phyloP scores from a whole-genome alignment of 2,888 invertebrate genomes.

The Melieria omissa region DNA sequence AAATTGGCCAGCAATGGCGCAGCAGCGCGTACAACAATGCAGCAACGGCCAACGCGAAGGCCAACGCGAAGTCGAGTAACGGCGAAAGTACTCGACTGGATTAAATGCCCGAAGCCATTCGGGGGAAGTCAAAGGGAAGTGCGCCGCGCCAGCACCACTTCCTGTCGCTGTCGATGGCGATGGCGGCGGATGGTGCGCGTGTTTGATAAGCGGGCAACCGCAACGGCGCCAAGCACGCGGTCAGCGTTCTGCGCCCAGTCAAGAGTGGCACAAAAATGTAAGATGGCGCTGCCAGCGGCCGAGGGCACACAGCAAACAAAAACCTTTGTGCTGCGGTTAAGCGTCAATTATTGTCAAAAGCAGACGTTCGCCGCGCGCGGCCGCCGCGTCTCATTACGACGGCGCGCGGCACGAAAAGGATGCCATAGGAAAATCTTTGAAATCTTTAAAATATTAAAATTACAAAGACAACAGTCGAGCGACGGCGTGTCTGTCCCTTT shows the following conservation, averaged over 20 bases:
- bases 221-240: background rate
- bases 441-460: slow-evolving; percentile 12
- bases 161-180: no score
- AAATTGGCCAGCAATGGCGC: background rate
- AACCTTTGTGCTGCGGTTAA: slow-evolving; percentile 16
- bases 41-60: background rate
- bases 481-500: background rate
- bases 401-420: slow-evolving; percentile 1
- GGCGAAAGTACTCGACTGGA: background rate
- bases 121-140: background rate
- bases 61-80: background rate
- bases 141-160: background rate
- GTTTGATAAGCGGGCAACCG: no score
- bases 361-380: slow-evolving; percentile 26
- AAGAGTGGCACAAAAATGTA: background rate
- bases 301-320: background rate
- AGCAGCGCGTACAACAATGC: no score
- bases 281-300: background rate
- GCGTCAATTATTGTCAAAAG: slow-evolving; percentile 40
- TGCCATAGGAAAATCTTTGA: slow-evolving; percentile 28
- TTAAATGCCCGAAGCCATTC: background rate
- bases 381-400: background rate
- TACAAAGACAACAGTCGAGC: background rate
- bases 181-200: no score
- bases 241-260: background rate